These are phyloP conservation scores for Ceratosolen solmsi DNA, from an alignment of 1,140 invertebrate genomes.

Conservation along the genomic window DNA sequence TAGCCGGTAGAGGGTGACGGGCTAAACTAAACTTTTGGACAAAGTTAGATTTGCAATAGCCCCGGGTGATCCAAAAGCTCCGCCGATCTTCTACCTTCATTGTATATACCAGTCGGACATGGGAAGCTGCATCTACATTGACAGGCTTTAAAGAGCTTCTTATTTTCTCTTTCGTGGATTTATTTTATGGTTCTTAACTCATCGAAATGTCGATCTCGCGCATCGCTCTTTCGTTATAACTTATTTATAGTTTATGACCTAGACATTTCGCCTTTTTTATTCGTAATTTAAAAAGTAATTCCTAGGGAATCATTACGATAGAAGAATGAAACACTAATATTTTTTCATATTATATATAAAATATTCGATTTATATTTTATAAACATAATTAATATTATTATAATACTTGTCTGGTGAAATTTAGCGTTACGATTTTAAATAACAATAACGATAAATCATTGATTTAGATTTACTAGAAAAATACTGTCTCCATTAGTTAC, in stretches of 20 bases:
- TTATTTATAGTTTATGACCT: neutral
- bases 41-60: slow-evolving; percentile 36
- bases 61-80: neutral
- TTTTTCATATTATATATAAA: too few species aligned
- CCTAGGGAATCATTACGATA: neutral
- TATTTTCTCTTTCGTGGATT: neutral
- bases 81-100: neutral
- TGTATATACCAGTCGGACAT: neutral
- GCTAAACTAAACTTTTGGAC: slow-evolving; percentile 39
- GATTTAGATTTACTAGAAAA: too few species aligned
- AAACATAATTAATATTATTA: too few species aligned
- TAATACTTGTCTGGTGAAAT: too few species aligned
- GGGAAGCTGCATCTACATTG: neutral
- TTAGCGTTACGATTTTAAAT: too few species aligned
- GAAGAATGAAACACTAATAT: neutral
- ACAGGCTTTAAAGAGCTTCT: neutral
- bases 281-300: neutral
- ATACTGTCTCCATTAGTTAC: too few species aligned
- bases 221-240: neutral
- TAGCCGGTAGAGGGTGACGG: neutral
- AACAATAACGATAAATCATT: too few species aligned
- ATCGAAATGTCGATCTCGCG: neutral
- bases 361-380: too few species aligned
- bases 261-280: neutral
- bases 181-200: neutral